Percentiles rank a stretch among this genome's conserved stretches.
These are phyloP conservation scores for Orbicella faveolata DNA, from an alignment of 64 coral and sea anemone genomes.

Conservation along the genomic window DNA sequence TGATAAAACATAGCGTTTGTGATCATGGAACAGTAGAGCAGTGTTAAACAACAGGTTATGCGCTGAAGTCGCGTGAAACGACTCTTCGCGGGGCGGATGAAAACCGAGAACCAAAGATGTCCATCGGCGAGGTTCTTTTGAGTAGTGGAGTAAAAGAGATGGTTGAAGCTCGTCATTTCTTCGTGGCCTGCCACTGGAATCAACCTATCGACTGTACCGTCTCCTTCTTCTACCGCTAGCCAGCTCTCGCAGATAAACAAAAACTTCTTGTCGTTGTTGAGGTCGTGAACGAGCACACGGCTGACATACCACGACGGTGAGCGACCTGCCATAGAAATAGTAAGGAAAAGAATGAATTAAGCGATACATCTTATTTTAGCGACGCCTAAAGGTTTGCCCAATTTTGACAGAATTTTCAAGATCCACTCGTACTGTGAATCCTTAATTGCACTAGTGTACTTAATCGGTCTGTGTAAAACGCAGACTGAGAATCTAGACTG, in stretches of 20 bases:
- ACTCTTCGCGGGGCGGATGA: conserved; percentile 81
- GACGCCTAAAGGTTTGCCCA: no score
- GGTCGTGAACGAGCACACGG: conserved; percentile 78
- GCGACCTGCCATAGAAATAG: conserved; percentile 18
- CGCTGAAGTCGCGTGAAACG: conserved; percentile 93
- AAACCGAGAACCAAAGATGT: conserved; percentile 91
- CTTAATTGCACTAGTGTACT: no score
- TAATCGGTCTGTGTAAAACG: no score
- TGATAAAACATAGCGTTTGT: conserved; percentile 97
- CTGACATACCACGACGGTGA: conserved; percentile 88
- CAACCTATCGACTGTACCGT: conserved; percentile 80
- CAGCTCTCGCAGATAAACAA: conserved; percentile 83
- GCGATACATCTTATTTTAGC: no score
- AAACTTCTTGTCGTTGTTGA: conserved; percentile 94
- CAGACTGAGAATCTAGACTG: neutral
- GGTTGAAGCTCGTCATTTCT: conserved; percentile 94
- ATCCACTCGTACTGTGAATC: no score
- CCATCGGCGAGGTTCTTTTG: conserved; percentile 92
- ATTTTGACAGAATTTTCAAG: no score
- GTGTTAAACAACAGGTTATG: conserved; percentile 81
- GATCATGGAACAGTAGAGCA: conserved; percentile 87
- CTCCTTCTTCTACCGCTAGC: conserved; percentile 89
- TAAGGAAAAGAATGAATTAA: neutral
- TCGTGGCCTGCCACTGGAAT: conserved; percentile 84
- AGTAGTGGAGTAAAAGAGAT: conserved; percentile 87